Evolutionary conservation across 1,140 invertebrate species (phyloP).

Genomic region (Atta colombica): DNA sequence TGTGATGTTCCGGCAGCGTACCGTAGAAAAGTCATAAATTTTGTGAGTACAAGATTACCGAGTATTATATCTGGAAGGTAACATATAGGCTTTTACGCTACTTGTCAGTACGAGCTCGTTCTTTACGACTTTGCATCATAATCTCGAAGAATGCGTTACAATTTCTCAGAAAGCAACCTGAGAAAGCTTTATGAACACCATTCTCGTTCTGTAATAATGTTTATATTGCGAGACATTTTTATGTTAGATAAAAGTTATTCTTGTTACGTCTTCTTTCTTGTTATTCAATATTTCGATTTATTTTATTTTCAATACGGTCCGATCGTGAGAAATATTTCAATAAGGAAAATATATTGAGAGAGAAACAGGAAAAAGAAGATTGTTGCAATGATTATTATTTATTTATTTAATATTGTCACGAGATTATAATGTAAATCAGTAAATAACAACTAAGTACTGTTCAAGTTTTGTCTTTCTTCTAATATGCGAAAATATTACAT

Average conservation of each 20-base stretch:
- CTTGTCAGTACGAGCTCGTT: constrained; percentile 44
- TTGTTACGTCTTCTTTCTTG: background rate
- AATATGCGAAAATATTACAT: background rate
- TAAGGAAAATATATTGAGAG: background rate
- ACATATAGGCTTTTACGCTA: constrained; percentile 61
- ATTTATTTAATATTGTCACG: background rate
- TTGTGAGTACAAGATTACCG: constrained; percentile 42
- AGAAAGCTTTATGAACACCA: constrained; percentile 29
- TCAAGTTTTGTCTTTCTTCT: background rate
- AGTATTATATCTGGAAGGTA: constrained; percentile 57
- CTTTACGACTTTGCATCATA: constrained; percentile 58
- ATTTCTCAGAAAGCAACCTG: constrained; percentile 16
- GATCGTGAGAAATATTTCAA: constrained; percentile 42
- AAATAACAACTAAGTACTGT: constrained; percentile 18
- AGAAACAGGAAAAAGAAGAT: background rate
- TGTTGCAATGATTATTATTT: background rate
- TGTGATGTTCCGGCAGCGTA: constrained; percentile 32
- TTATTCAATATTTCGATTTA: constrained; percentile 15
- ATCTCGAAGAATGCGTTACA: constrained; percentile 32
- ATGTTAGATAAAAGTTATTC: constrained; percentile 12
- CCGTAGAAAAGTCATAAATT: constrained; percentile 60
- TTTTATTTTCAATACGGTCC: background rate
- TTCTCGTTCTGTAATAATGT: constrained; percentile 14
- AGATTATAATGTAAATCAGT: background rate
- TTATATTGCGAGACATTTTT: constrained; percentile 26